A percentile compares a stretch with the other conserved stretches of the same genome.
These are phyloP conservation scores for Chrosomus eos DNA, from an alignment of 2,797 vertebrate genomes.

Conservation along the genomic window DNA sequence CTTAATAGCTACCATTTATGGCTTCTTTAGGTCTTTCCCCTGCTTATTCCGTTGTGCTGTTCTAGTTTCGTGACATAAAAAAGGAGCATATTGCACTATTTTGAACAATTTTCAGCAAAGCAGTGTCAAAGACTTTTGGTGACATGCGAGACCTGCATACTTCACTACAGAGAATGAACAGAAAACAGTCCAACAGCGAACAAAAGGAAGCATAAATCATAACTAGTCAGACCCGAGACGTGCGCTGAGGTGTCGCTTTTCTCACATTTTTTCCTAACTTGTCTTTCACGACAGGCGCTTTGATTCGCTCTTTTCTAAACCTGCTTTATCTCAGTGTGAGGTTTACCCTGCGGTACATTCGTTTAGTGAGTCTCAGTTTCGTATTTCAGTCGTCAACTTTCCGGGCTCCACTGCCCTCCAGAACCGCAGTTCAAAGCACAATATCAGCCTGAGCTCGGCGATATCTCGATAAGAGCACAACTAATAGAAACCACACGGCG, in stretches of 20 bases:
- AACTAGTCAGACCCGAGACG: background rate
- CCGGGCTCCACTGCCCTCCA: background rate
- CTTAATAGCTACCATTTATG: background rate
- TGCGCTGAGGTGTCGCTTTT: conserved; percentile 10
- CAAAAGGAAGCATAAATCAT: conserved; percentile 9
- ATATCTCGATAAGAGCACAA: conserved; percentile 43
- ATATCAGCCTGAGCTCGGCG: background rate
- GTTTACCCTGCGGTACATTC: conserved; percentile 18
- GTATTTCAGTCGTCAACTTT: conserved; percentile 42
- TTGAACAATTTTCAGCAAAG: background rate
- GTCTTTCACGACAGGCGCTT: background rate
- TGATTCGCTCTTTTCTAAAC: conserved; percentile 14
- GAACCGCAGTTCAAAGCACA: conserved; percentile 38
- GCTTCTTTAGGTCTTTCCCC: background rate
- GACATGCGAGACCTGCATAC: background rate
- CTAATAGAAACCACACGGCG: conserved; percentile 57
- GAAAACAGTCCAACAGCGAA: background rate
- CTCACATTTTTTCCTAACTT: background rate
- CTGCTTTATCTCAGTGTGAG: conserved; percentile 46
- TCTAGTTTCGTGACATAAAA: background rate
- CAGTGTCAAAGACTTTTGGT: background rate
- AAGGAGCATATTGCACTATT: background rate
- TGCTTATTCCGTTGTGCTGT: background rate
- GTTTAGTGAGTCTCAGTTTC: conserved; percentile 47
- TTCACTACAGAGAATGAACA: background rate